A percentile compares a stretch with the other conserved stretches of the same genome.
Conservation (phyloP, 1,140 invertebrate genomes). For the Nasonia giraulti region DNA sequence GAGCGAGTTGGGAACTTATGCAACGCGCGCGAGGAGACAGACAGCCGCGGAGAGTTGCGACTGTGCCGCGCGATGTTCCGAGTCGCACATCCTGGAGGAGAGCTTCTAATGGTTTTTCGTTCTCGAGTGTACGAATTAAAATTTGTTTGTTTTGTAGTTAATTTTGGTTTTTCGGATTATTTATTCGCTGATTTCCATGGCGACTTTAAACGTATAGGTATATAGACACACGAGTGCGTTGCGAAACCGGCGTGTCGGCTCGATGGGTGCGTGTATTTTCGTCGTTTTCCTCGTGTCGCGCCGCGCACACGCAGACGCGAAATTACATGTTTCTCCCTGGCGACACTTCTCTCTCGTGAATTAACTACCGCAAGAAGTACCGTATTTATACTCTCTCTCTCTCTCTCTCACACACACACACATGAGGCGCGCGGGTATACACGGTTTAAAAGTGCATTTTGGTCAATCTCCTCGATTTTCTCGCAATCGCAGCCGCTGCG, state of each 20-base stretch:
- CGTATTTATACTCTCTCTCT: neutral
- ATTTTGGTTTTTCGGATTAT: no score
- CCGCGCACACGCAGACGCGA: neutral
- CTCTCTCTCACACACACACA: no score
- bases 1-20: constrained; percentile 4
- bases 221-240: neutral
- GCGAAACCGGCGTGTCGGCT: neutral
- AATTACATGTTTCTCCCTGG: neutral
- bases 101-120: neutral
- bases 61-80: no score
- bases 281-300: neutral
- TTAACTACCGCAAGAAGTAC: constrained; percentile 15
- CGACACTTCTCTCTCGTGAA: neutral
- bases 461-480: constrained; percentile 7
- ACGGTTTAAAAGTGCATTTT: neutral
- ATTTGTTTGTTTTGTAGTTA: no score
- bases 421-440: no score
- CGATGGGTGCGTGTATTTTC: neutral
- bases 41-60: neutral
- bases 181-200: neutral
- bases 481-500: neutral
- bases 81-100: neutral
- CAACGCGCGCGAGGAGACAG: neutral
- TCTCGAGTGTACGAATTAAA: neutral
- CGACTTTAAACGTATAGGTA: neutral